Conservation (phyloP, 37 sponge, comb jelly and placozoan species). For the Mnemiopsis leidyi region DNA sequence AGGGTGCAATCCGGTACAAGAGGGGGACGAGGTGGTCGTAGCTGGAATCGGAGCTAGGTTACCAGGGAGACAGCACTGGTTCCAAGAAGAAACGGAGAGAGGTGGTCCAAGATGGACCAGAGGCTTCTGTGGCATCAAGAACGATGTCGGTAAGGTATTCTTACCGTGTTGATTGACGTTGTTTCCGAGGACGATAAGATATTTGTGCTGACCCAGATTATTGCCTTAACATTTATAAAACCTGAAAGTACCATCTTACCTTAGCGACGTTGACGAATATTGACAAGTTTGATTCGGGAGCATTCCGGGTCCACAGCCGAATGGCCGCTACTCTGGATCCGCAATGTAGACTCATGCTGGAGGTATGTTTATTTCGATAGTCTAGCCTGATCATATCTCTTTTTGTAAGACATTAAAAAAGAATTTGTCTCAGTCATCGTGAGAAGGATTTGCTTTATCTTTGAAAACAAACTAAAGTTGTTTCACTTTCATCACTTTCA, state of each 20-base stretch:
- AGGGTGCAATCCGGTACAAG: too few relatives aligned
- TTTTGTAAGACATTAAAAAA: too few relatives aligned
- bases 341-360: slow-evolving; percentile 26
- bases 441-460: too few relatives aligned
- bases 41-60: background rate
- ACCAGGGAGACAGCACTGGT: background rate
- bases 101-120: background rate
- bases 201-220: too few relatives aligned
- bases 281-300: slow-evolving; percentile 19
- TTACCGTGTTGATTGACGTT: too few relatives aligned
- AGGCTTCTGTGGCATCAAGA: slow-evolving; percentile 14
- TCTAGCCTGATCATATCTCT: too few relatives aligned
- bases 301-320: slow-evolving; percentile 9
- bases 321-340: slow-evolving; percentile 48
- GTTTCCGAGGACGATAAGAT: too few relatives aligned
- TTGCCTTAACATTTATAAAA: too few relatives aligned
- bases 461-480: too few relatives aligned
- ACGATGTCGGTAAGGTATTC: slow-evolving; percentile 10
- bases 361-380: background rate
- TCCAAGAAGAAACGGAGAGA: background rate
- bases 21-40: background rate
- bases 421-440: too few relatives aligned
- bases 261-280: background rate
- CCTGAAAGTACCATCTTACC: too few relatives aligned
- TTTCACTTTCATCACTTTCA: too few relatives aligned